Evolutionary conservation across 1,140 invertebrate genomes (phyloP), one percentile per base, ranked within the genome.

Genomic region (Caerostris darwini): DNA sequence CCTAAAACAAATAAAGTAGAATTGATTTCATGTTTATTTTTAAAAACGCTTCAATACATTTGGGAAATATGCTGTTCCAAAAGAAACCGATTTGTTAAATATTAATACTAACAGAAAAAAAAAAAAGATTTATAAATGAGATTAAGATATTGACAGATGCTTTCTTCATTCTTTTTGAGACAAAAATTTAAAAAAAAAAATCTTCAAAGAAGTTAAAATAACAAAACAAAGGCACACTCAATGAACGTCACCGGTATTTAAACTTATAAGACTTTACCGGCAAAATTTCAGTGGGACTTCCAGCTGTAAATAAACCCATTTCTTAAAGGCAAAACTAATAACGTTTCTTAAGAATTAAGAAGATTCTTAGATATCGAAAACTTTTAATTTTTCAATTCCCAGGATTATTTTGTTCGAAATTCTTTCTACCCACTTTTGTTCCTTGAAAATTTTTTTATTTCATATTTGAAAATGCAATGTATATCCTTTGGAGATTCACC

Each of bases 361-460:
- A 53, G 14, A 85, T 8, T 8, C 14, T 64, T n/a, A 50, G 6
- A 14, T 64, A 87, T 87, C 59, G 59, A 64, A 87, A 64, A 64
- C 14, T 12, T n/a, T 61, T 50, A 64, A 87, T 64, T 87, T 87
- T 87, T 19, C 58, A 87, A 87, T 87, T 87, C 85, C 85, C 85
- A 7, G 3, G 85, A 54, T 5, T 34, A 50, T 53, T 54, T 12
- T 14, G 5, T 1, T 14, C 3, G 5, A 59, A 34, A 56, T 3
- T 3, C 34, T 3, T 57, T 19, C 57, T 83, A n/a, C 57, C 5
- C 17, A n/a, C 3, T 58, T 19, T 10, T 56, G 6, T 6, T 17
- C 56, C 57, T 83, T 57, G 34, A 34, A 34, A 3, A 10, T 10
- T 17, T 83, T 17, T 58, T 57, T 57, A 10, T 58, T 56, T n/a